A percentile compares a stretch with the other conserved stretches of the same genome.
Evolutionary conservation across 1,140 invertebrate genomes (phyloP).

Genomic region (Eriosoma lanigerum): DNA sequence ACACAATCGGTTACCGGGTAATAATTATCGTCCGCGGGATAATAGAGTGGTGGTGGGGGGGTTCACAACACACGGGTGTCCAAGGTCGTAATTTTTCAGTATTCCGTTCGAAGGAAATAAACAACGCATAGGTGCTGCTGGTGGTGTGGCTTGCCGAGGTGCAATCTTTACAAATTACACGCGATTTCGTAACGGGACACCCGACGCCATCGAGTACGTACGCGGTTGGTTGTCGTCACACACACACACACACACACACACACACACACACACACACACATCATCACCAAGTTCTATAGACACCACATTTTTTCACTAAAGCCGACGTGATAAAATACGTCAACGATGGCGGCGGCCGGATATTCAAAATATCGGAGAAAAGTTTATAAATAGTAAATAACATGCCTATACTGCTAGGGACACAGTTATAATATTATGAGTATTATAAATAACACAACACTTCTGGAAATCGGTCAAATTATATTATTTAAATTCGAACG

Average conservation of each 20-base stretch:
- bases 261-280: no score
- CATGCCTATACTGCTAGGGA: neutral
- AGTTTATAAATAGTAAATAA: no score
- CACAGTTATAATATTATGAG: neutral
- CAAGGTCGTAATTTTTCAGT: conserved; percentile 1
- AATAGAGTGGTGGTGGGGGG: no score
- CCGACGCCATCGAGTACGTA: neutral
- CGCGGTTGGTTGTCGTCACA: neutral
- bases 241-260: no score
- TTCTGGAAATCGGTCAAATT: conserved; percentile 32
- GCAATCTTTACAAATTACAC: neutral
- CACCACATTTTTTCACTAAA: neutral
- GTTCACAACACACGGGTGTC: neutral
- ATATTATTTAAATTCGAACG: conserved; percentile 4
- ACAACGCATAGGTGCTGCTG: no score
- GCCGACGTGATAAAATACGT: neutral
- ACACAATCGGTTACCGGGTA: neutral
- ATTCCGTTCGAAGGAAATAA: neutral
- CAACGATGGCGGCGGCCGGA: neutral
- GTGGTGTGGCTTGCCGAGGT: neutral
- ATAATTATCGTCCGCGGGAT: no score
- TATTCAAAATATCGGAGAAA: neutral
- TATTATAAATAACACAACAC: neutral
- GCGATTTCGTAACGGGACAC: conserved; percentile 17
- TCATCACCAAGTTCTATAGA: no score